These are phyloP conservation scores for Gobionotothen gibberifrons DNA, from an alignment of 2,797 vertebrate species.

Conservation along the genomic window DNA sequence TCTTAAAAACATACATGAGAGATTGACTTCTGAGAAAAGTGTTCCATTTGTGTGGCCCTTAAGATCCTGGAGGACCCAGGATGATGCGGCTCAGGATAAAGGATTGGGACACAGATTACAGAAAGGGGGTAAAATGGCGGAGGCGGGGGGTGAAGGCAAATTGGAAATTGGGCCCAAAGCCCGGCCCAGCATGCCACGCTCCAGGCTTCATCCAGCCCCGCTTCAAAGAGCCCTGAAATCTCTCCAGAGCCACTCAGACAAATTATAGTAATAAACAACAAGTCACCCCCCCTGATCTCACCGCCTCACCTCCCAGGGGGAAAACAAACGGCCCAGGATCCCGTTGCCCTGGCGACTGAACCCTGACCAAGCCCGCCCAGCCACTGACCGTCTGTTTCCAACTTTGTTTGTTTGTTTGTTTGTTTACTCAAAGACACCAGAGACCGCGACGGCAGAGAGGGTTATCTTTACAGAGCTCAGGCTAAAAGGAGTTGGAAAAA, in stretches of 20 bases:
- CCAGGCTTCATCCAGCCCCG: slow-evolving; percentile 69
- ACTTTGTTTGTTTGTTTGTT: slow-evolving; percentile 81
- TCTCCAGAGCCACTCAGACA: slow-evolving; percentile 79
- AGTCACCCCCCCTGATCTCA: slow-evolving; percentile 45
- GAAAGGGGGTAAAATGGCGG: slow-evolving; percentile 27
- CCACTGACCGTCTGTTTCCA: slow-evolving; percentile 70
- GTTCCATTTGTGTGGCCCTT: slow-evolving; percentile 62
- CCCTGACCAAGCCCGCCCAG: slow-evolving; percentile 71
- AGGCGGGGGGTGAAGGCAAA: slow-evolving; percentile 40
- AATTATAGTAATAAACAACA: slow-evolving; percentile 84
- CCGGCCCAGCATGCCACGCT: slow-evolving; percentile 75
- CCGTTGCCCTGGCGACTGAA: slow-evolving; percentile 74
- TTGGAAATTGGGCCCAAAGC: slow-evolving; percentile 71
- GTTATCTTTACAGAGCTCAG: slow-evolving; percentile 69
- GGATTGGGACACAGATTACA: slow-evolving; percentile 60
- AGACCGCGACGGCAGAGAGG: slow-evolving; percentile 54
- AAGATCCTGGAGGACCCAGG: slow-evolving; percentile 44
- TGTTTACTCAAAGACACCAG: slow-evolving; percentile 72
- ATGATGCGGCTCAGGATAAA: slow-evolving; percentile 54
- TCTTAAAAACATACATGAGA: slow-evolving; percentile 30
- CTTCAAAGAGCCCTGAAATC: slow-evolving; percentile 78
- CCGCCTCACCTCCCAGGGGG: slow-evolving; percentile 62
- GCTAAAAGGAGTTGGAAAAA: slow-evolving; percentile 56
- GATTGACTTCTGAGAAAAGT: slow-evolving; percentile 21
- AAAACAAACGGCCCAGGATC: slow-evolving; percentile 72